phyloP scores from a whole-genome alignment of 2,888 invertebrate genomes.

The Hololepta plana region DNA sequence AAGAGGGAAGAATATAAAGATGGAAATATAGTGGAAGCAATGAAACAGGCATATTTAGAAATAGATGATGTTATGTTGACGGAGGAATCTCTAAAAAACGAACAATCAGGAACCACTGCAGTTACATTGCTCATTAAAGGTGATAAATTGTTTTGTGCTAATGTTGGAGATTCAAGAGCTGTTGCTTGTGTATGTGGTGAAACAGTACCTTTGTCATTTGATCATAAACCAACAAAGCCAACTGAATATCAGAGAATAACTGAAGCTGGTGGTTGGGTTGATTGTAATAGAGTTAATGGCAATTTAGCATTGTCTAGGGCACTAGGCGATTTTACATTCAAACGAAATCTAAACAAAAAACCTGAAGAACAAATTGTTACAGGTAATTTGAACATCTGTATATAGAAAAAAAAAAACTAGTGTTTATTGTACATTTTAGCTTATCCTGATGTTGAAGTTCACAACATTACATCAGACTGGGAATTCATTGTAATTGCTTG shows the following conservation, averaged over 20 bases:
- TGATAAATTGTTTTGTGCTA: slow-evolving; percentile 78
- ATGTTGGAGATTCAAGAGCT: slow-evolving; percentile 93
- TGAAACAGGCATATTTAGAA: slow-evolving; percentile 66
- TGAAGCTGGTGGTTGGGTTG: slow-evolving; percentile 94
- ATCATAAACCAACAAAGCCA: slow-evolving; percentile 91
- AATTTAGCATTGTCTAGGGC: slow-evolving; percentile 92
- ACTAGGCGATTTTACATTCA: slow-evolving; percentile 93
- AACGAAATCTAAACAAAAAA: slow-evolving; percentile 67
- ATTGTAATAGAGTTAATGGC: slow-evolving; percentile 95
- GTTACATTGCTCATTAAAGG: slow-evolving; percentile 73
- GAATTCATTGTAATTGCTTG: slow-evolving; percentile 95
- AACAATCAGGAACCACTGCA: slow-evolving; percentile 89
- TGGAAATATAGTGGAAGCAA: slow-evolving; percentile 67
- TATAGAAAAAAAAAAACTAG: no score
- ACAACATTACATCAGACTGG: slow-evolving; percentile 71
- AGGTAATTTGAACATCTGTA: slow-evolving; percentile 34
- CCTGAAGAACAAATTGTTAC: slow-evolving; percentile 95
- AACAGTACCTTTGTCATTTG: slow-evolving; percentile 62
- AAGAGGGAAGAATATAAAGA: slow-evolving; percentile 66
- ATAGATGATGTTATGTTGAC: slow-evolving; percentile 84
- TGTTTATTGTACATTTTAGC: slow-evolving; percentile 36
- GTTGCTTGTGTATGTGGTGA: slow-evolving; percentile 73
- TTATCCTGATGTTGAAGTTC: slow-evolving; percentile 76
- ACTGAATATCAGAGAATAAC: slow-evolving; percentile 74
- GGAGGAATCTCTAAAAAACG: slow-evolving; percentile 75